phyloP scores from a whole-genome alignment of 2,113 vertebrate species.

The Ctenomys sociabilis region DNA sequence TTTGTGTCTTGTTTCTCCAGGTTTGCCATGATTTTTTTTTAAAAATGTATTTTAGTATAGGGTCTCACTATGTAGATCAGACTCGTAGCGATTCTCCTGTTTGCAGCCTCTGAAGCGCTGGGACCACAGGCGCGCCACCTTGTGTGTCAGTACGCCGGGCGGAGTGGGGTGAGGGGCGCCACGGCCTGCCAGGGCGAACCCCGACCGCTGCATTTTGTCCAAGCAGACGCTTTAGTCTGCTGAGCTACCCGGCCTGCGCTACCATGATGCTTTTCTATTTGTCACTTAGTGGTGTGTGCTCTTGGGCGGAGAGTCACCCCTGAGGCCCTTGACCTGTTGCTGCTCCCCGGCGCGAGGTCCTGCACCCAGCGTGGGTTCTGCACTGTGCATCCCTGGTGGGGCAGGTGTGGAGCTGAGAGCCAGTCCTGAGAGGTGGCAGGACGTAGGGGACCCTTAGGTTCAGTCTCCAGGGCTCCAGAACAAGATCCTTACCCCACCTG shows the following conservation, averaged over 20 bases:
- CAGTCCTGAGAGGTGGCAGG: not conserved
- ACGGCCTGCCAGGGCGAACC: too few relatives aligned
- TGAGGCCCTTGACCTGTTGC: not conserved
- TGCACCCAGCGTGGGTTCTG: not conserved
- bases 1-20: not conserved
- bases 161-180: too few relatives aligned
- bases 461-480: not conserved
- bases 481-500: not conserved
- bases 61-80: too few relatives aligned
- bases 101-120: too few relatives aligned
- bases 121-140: too few relatives aligned
- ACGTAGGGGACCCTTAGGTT: fast-evolving
- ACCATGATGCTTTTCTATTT: not conserved
- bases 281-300: not conserved
- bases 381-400: not conserved
- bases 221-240: too few relatives aligned
- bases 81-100: too few relatives aligned
- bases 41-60: too few relatives aligned
- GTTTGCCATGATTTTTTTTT: too few relatives aligned
- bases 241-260: not conserved
- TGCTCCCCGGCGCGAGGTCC: not conserved
- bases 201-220: too few relatives aligned
- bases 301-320: not conserved
- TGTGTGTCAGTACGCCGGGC: too few relatives aligned
- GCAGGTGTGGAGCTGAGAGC: not conserved